These are phyloP conservation scores for Globia sparganii DNA, from an alignment of 2,888 invertebrate genomes.

Conservation along the genomic window DNA sequence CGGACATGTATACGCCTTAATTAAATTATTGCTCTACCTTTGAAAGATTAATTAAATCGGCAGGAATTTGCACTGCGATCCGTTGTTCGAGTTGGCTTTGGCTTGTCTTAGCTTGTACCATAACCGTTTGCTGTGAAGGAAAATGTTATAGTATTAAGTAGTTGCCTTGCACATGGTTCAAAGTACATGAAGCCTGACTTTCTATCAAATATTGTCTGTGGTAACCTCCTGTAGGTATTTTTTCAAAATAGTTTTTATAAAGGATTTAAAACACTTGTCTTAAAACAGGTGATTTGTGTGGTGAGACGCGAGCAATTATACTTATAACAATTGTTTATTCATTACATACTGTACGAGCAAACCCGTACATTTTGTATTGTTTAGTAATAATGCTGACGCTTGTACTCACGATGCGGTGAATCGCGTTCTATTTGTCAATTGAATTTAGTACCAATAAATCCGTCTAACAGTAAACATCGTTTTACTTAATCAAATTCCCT, in stretches of 20 bases:
- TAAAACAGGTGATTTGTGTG: background rate
- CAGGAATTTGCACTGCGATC: constrained; percentile 33
- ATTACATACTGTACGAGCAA: no score
- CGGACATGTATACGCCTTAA: constrained; percentile 35
- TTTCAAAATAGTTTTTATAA: no score
- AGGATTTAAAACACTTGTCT: background rate
- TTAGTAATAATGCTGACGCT: no score
- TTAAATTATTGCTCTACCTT: constrained; percentile 51
- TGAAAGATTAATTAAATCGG: constrained; percentile 54
- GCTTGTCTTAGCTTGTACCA: background rate
- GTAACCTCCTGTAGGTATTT: no score
- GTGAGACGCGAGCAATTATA: background rate
- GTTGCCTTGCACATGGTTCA: background rate
- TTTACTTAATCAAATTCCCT: no score
- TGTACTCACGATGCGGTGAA: no score
- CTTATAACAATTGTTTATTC: background rate
- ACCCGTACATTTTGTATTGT: no score
- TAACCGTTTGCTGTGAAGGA: background rate
- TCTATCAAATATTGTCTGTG: background rate
- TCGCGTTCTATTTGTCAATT: no score
- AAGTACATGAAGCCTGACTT: background rate
- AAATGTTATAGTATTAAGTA: background rate
- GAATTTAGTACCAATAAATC: no score
- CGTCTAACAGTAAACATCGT: no score
- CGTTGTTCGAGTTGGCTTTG: constrained; percentile 14